Evolutionary conservation across 2,113 vertebrate genomes (phyloP).

Genomic region (Cinclus mexicanus): DNA sequence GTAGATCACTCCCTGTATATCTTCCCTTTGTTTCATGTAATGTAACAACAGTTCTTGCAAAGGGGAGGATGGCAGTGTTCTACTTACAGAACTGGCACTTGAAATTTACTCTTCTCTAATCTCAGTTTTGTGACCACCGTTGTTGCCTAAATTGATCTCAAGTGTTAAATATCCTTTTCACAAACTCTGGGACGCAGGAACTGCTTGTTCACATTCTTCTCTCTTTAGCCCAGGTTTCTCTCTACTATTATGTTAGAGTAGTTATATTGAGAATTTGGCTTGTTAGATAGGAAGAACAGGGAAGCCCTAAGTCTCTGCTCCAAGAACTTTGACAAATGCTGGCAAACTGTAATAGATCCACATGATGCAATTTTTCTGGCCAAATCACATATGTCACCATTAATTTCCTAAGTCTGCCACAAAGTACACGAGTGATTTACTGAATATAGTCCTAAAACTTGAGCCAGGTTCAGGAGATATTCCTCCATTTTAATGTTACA

Average conservation of each 20-base stretch:
- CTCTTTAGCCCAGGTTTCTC: background rate
- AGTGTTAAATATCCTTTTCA: background rate
- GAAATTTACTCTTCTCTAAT: background rate
- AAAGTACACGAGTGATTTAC: background rate
- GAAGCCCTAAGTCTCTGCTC: background rate
- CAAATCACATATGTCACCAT: accelerated
- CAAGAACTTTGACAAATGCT: background rate
- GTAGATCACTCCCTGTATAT: background rate
- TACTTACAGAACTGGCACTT: background rate
- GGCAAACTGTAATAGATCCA: background rate
- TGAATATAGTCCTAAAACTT: background rate
- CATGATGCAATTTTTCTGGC: background rate
- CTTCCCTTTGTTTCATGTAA: background rate
- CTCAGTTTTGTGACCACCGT: background rate
- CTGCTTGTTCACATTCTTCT: background rate
- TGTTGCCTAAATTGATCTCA: background rate
- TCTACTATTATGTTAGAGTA: background rate
- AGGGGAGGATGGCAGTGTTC: background rate
- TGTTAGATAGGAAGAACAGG: background rate
- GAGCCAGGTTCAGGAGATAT: background rate
- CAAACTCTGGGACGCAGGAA: background rate
- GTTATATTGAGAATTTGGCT: background rate
- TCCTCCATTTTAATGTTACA: background rate
- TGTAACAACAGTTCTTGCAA: background rate
- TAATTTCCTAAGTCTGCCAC: background rate